Percentiles rank a stretch among this genome's conserved stretches.
Evolutionary conservation across 1,140 invertebrate species (phyloP).

Genomic region (Temnothorax curvispinosus): DNA sequence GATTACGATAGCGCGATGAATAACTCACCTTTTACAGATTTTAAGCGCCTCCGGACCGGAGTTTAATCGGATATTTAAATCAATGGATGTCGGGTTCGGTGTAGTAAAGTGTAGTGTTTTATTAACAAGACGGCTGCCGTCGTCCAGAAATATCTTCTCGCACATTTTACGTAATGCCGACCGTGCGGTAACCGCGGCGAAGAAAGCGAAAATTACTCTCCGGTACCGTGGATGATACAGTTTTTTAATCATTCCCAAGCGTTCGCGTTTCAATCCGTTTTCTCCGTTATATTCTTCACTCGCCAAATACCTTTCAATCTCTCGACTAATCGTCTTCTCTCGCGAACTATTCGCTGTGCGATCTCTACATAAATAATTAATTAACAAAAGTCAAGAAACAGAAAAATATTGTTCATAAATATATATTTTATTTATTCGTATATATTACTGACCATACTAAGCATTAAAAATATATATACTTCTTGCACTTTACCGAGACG

Average conservation of each 20-base stretch:
- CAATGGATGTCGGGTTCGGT: background rate
- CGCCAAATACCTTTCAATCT: background rate
- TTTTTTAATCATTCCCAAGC: background rate
- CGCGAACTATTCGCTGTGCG: background rate
- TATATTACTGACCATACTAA: background rate
- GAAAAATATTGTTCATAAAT: background rate
- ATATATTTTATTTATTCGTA: background rate
- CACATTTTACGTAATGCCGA: slow-evolving; percentile 33
- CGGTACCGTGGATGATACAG: background rate
- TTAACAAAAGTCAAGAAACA: background rate
- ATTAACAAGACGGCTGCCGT: background rate
- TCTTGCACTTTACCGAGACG: background rate
- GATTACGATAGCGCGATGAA: slow-evolving; percentile 34
- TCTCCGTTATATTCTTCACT: background rate
- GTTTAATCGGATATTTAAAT: slow-evolving; percentile 32
- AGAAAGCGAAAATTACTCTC: slow-evolving; percentile 29
- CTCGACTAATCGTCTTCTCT: background rate
- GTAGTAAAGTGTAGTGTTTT: background rate
- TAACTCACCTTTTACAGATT: background rate
- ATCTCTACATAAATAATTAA: background rate
- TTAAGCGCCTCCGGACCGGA: background rate
- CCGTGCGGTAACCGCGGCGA: background rate
- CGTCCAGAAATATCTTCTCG: slow-evolving; percentile 9
- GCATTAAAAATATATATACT: background rate
- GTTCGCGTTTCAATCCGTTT: background rate